phyloP scores from a whole-genome alignment of 2,888 invertebrate species.

The Nemotelus pantherinus region DNA sequence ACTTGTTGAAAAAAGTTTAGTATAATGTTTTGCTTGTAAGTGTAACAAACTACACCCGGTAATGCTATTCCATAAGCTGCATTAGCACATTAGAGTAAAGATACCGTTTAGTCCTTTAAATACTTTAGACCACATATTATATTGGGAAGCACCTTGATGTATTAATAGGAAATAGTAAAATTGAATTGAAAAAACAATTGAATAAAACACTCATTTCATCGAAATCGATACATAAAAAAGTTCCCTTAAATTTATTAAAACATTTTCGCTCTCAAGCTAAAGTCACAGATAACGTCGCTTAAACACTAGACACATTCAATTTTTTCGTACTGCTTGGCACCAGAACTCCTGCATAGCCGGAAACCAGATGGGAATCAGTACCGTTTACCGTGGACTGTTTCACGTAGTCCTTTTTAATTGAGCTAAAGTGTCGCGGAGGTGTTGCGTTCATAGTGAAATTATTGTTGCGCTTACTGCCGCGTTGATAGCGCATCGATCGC shows the following conservation, averaged over 20 bases:
- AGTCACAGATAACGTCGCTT: slow-evolving; percentile 40
- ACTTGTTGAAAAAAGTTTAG: too few species aligned
- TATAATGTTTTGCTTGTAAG: too few species aligned
- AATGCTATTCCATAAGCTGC: too few species aligned
- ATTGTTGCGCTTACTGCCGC: slow-evolving; percentile 46
- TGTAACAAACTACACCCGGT: too few species aligned
- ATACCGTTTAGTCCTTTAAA: too few species aligned
- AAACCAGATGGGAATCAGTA: slow-evolving; percentile 41
- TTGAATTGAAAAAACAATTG: too few species aligned
- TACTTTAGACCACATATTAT: too few species aligned
- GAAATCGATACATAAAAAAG: too few species aligned
- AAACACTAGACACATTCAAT: slow-evolving; percentile 49
- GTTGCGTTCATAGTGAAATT: slow-evolving; percentile 44
- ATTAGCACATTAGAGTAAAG: too few species aligned
- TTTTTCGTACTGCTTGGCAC: slow-evolving; percentile 31
- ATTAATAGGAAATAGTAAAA: too few species aligned
- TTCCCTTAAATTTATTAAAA: background rate
- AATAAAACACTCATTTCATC: too few species aligned
- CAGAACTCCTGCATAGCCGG: slow-evolving; percentile 41
- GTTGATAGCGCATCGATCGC: slow-evolving; percentile 40
- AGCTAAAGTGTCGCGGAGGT: slow-evolving; percentile 40
- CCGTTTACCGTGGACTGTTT: slow-evolving; percentile 40
- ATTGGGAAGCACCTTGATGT: too few species aligned
- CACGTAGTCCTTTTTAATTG: slow-evolving; percentile 39
- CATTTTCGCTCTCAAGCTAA: slow-evolving; percentile 3